Conservation (phyloP, 1,140 invertebrate genomes). For the Zaprionus camerounensis region DNA sequence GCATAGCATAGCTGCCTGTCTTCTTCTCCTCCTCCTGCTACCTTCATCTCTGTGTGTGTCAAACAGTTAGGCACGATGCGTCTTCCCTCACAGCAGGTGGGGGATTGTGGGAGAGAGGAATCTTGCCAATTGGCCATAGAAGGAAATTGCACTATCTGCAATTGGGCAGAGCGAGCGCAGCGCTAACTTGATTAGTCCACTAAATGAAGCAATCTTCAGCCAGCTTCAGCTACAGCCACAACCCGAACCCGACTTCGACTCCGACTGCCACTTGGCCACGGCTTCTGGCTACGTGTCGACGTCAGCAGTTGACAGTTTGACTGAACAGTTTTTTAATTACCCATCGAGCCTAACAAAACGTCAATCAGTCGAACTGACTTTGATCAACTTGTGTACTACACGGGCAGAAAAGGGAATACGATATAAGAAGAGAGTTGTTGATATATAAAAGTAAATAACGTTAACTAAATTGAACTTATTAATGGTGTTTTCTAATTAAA, state of each 20-base stretch:
- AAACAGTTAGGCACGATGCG: constrained; percentile 67
- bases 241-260: not conserved
- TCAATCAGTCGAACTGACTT: constrained; percentile 61
- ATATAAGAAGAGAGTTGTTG: not conserved
- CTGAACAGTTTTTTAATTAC: constrained; percentile 77
- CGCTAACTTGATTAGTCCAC: constrained; percentile 75
- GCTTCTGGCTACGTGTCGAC: constrained; percentile 38
- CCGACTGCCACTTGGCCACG: constrained; percentile 19
- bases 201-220: constrained; percentile 16
- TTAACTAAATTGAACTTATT: not conserved
- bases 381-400: constrained; percentile 15
- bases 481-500: not conserved
- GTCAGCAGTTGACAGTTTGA: constrained; percentile 78
- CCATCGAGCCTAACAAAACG: constrained; percentile 50
- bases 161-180: constrained; percentile 68
- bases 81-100: constrained; percentile 1
- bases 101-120: not conserved
- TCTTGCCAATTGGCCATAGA: constrained; percentile 45
- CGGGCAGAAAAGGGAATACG: not conserved
- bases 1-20: constrained; percentile 10
- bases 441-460: not conserved
- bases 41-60: constrained; percentile 42
- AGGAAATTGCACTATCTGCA: constrained; percentile 62
- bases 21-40: not conserved
- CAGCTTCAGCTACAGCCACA: not conserved